Evolutionary conservation across 2,113 vertebrate genomes (phyloP).

Genomic region (Xyliphius kryptos): DNA sequence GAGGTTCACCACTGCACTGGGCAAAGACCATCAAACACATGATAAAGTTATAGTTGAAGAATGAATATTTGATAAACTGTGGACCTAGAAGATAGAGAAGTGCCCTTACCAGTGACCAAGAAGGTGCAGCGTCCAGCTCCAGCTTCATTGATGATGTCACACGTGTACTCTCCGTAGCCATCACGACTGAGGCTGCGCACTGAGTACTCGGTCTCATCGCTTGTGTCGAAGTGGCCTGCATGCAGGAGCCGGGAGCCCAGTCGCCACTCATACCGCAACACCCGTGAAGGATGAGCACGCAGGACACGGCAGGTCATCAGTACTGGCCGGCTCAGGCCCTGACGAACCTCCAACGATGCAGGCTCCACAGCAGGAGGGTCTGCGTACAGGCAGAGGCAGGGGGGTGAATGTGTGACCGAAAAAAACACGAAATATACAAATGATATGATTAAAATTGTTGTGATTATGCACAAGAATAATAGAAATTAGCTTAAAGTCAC

Average conservation of each 20-base stretch:
- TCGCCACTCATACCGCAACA: constrained; percentile 90
- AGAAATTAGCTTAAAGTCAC: too few relatives aligned
- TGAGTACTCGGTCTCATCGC: constrained; percentile 83
- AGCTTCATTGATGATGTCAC: constrained; percentile 92
- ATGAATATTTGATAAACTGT: too few relatives aligned
- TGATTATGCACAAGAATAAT: too few relatives aligned
- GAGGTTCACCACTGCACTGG: too few relatives aligned
- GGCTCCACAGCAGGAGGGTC: constrained; percentile 92
- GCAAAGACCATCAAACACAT: too few relatives aligned
- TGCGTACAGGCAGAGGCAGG: constrained; percentile 41
- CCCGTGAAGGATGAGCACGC: constrained; percentile 83
- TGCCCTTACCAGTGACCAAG: constrained; percentile 80
- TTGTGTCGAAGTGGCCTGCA: constrained; percentile 78
- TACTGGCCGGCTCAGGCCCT: constrained; percentile 81
- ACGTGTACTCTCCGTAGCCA: constrained; percentile 88
- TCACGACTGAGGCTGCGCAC: constrained; percentile 81
- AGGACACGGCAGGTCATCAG: constrained; percentile 89
- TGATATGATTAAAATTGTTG: too few relatives aligned
- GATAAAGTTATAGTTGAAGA: too few relatives aligned
- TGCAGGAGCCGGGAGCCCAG: constrained; percentile 79
- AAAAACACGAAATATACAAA: too few relatives aligned
- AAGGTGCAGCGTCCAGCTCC: constrained; percentile 91
- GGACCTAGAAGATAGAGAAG: too few relatives aligned
- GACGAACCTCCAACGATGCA: constrained; percentile 80
- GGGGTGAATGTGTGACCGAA: too few relatives aligned